phyloP scores from a whole-genome alignment of 2,113 vertebrate species.

The Rhineura floridana region DNA sequence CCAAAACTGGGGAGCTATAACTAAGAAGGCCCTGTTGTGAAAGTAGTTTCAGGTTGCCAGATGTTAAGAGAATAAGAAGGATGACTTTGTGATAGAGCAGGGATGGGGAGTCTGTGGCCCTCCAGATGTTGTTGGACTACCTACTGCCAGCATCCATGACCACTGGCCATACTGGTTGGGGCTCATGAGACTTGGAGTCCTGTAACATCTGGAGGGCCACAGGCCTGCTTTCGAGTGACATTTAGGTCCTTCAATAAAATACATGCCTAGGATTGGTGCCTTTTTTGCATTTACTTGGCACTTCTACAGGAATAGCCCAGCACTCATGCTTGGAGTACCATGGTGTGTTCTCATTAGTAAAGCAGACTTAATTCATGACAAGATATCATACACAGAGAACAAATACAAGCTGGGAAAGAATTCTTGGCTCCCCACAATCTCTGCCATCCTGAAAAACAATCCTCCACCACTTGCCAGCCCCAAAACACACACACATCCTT shows the following conservation, averaged over 20 bases:
- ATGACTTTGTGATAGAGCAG: not conserved
- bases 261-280: not conserved
- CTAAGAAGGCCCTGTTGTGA: too few species aligned
- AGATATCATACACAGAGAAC: not conserved
- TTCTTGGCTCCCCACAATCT: not conserved
- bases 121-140: too few species aligned
- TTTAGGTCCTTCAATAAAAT: not conserved
- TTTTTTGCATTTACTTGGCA: not conserved
- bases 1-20: too few species aligned
- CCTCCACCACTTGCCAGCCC: not conserved
- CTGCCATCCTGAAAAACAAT: not conserved
- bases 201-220: too few species aligned
- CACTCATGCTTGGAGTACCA: not conserved
- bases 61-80: not conserved
- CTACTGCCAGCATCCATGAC: too few species aligned
- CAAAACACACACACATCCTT: not conserved
- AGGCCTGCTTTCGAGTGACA: not conserved
- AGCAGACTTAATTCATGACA: not conserved
- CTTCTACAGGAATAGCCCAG: not conserved
- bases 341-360: not conserved
- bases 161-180: too few species aligned
- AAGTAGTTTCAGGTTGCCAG: not conserved
- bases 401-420: not conserved
- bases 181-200: too few species aligned
- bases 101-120: too few species aligned